These are phyloP conservation scores for Psittacula derbiana DNA, from an alignment of 2,797 vertebrate genomes.

Conservation along the genomic window DNA sequence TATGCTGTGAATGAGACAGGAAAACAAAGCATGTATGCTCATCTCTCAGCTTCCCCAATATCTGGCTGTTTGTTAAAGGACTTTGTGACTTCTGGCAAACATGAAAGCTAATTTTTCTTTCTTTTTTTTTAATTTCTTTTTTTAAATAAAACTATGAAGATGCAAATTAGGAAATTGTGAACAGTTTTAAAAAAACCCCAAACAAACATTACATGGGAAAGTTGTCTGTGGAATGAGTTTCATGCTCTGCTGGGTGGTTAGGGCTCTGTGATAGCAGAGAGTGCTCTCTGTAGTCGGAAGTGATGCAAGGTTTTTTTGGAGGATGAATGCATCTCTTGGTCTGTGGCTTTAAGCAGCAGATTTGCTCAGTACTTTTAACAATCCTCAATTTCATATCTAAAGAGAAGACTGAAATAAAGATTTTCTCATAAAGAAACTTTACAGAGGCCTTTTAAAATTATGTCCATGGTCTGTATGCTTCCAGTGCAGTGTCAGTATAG, in stretches of 20 bases:
- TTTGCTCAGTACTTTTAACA: neutral
- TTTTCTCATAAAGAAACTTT: neutral
- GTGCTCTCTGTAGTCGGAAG: neutral
- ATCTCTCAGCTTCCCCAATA: neutral
- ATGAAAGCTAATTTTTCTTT: neutral
- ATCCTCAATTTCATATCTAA: neutral
- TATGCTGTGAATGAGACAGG: neutral
- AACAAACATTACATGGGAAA: neutral
- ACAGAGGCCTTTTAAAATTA: neutral
- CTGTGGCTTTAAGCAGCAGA: neutral
- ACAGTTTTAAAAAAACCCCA: neutral
- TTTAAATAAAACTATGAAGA: neutral
- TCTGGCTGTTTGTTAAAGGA: neutral
- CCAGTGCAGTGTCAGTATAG: neutral
- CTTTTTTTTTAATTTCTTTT: neutral
- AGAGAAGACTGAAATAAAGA: neutral
- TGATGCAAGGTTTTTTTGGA: neutral
- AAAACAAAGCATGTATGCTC: accelerated
- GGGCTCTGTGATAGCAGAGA: neutral
- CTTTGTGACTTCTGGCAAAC: neutral
- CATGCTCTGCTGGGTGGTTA: neutral
- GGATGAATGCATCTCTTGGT: neutral
- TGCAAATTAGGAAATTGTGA: neutral
- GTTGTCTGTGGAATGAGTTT: neutral
- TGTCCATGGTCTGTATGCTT: neutral